Evolutionary conservation across 1,140 invertebrate species (phyloP), one percentile per base, ranked within the genome.

Genomic region (Oncopodura yosiiana): DNA sequence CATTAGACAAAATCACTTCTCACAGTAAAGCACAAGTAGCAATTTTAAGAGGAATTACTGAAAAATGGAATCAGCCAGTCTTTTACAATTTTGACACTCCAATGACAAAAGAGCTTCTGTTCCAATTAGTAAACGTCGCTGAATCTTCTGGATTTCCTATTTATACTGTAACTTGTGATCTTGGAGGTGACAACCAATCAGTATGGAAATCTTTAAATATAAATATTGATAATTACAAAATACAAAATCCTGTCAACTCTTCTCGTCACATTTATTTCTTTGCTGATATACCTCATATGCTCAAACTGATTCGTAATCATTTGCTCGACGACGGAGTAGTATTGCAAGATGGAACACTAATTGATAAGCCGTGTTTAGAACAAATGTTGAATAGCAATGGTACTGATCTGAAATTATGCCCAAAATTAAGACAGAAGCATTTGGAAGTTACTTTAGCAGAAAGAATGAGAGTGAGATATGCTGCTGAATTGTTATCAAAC

Each of bases 41-140:
- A 3, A 48, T 61, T 30, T 1, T 55, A 2, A 2, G 59, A 23
- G 62, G 62, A 26, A 26, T 71, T 9, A 44, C 58, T 45, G 24
- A 19, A 8, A 65, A 63, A 2, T 71, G 69, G 68, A 69, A 69
- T 43, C 67, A 70, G 58, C 63, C 65, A 0, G 44, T 70, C 8
- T 69, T 60, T 41, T 66, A 60, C 55, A 42, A 61, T 39, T 71
- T 64, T 62, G 66, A 70, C 38, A 52, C 41, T 11, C 1, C 37
- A n/a, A 65, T 71, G 55, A 68, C 56, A 0, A 57, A 55, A 39
- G 32, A 56, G 44, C 9, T 56, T 1, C 46, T 66, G 23, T 30
- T 42, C 0, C 29, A 57, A 2, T 39, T 65, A 11, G 62, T 67
- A 32, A 2, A 16, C 11, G 14, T n/a, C 19, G 14, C 65, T 5